Evolutionary conservation across 2,888 invertebrate species (phyloP).

Genomic region (Horisme vitalbata): DNA sequence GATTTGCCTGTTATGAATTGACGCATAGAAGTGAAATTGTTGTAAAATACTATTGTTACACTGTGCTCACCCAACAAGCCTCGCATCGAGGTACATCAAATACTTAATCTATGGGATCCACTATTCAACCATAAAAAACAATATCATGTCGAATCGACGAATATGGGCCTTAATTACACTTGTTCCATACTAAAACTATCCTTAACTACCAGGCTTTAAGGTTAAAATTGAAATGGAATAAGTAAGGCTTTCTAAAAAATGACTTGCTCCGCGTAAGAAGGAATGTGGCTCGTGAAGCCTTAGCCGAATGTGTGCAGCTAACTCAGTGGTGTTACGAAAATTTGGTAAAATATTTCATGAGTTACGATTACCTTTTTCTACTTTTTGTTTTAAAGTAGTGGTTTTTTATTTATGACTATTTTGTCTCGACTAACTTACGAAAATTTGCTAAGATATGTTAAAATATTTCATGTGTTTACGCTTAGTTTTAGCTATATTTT

Average conservation of each 20-base stretch:
- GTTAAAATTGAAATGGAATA: conserved; percentile 33
- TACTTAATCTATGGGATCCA: conserved; percentile 70
- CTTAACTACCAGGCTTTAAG: conserved; percentile 27
- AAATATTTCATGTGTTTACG: too few species aligned
- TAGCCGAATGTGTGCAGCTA: conserved; percentile 42
- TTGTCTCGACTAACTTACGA: too few species aligned
- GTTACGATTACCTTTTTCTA: conserved; percentile 1
- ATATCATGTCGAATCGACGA: conserved; percentile 68
- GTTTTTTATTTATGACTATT: too few species aligned
- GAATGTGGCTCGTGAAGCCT: conserved; percentile 69
- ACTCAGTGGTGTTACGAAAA: conserved; percentile 45
- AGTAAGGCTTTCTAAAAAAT: conserved; percentile 69
- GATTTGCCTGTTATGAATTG: too few species aligned
- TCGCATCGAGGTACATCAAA: conserved; percentile 51
- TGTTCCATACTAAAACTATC: conserved; percentile 39
- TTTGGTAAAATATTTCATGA: conserved; percentile 37
- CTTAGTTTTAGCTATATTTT: too few species aligned
- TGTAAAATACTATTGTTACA: background rate
- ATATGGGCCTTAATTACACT: conserved; percentile 74
- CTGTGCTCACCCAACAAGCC: conserved; percentile 22
- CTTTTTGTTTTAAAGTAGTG: too few species aligned
- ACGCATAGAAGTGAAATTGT: background rate
- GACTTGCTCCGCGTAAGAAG: conserved; percentile 62
- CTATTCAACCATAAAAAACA: conserved; percentile 77
- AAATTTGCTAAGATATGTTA: too few species aligned